Conservation (phyloP, 2,113 vertebrate genomes). For the Sorex araneus region DNA sequence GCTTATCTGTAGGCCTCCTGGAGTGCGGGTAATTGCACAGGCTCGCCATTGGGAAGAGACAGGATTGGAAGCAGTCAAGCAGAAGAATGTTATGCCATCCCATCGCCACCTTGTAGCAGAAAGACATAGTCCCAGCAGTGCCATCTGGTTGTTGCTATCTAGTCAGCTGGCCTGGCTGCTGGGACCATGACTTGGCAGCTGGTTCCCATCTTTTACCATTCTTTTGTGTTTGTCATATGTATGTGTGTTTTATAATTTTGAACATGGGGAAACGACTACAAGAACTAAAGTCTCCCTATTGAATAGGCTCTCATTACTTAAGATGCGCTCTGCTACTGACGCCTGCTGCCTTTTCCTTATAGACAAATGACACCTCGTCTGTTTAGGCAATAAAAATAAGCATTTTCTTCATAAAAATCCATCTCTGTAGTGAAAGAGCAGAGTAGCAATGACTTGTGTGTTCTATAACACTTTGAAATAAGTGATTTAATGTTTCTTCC, state of each 20-base stretch:
- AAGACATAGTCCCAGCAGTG: slow-evolving; percentile 94
- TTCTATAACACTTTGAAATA: slow-evolving; percentile 81
- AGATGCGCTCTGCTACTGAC: slow-evolving; percentile 83
- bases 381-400: slow-evolving; percentile 87
- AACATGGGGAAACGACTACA: slow-evolving; percentile 89
- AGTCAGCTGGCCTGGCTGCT: slow-evolving; percentile 96
- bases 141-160: slow-evolving; percentile 97
- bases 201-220: slow-evolving; percentile 93
- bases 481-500: slow-evolving; percentile 85
- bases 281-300: slow-evolving; percentile 88
- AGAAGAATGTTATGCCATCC: slow-evolving; percentile 99
- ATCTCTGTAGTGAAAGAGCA: slow-evolving; percentile 85
- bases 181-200: slow-evolving; percentile 94
- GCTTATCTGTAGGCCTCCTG: slow-evolving; percentile 96
- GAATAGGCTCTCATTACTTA: slow-evolving; percentile 92
- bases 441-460: slow-evolving; percentile 71
- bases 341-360: slow-evolving; percentile 90
- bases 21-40: slow-evolving; percentile 97
- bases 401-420: slow-evolving; percentile 87
- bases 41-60: slow-evolving; percentile 94
- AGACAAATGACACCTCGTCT: slow-evolving; percentile 89
- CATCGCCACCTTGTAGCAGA: slow-evolving; percentile 95
- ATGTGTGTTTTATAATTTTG: slow-evolving; percentile 88
- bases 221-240: slow-evolving; percentile 80
- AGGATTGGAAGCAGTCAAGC: slow-evolving; percentile 97